Conservation (phyloP, 2,888 invertebrate species). For the Omphaloscelis lunosa region DNA sequence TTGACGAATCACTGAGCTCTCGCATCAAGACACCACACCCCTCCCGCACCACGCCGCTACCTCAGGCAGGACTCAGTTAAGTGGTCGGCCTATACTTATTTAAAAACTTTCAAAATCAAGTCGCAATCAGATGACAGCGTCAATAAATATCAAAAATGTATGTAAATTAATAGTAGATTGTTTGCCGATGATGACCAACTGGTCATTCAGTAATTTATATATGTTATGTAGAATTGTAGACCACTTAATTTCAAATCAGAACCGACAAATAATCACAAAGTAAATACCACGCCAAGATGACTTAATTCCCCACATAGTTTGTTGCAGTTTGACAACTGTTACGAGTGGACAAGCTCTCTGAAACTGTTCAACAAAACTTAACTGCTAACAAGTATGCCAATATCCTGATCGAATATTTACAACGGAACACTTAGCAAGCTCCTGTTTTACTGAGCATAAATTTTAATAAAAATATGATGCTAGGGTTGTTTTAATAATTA, state of each 20-base stretch:
- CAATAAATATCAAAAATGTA: too few relatives aligned
- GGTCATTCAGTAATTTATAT: too few relatives aligned
- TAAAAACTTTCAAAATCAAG: too few relatives aligned
- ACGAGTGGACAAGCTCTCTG: slow-evolving; percentile 17
- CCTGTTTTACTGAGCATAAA: not conserved
- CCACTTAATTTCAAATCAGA: not conserved
- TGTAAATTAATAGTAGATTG: too few relatives aligned
- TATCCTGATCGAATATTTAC: slow-evolving; percentile 33
- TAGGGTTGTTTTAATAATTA: not conserved
- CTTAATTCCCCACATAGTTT: slow-evolving; percentile 39
- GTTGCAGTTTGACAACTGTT: slow-evolving; percentile 39
- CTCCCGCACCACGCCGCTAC: too few relatives aligned
- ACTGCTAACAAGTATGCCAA: slow-evolving; percentile 53
- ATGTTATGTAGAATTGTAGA: not conserved
- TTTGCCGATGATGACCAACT: too few relatives aligned
- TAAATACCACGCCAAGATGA: not conserved
- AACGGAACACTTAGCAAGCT: not conserved
- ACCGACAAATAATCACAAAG: not conserved
- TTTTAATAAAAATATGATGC: not conserved
- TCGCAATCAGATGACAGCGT: too few relatives aligned
- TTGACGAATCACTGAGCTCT: too few relatives aligned
- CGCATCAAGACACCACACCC: too few relatives aligned
- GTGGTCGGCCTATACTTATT: too few relatives aligned
- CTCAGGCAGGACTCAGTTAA: too few relatives aligned
- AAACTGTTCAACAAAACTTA: slow-evolving; percentile 41